Evolutionary conservation across 2,113 vertebrate species (phyloP), one percentile per base, ranked within the genome.

Genomic region (Phalacrocorax pelagicus): DNA sequence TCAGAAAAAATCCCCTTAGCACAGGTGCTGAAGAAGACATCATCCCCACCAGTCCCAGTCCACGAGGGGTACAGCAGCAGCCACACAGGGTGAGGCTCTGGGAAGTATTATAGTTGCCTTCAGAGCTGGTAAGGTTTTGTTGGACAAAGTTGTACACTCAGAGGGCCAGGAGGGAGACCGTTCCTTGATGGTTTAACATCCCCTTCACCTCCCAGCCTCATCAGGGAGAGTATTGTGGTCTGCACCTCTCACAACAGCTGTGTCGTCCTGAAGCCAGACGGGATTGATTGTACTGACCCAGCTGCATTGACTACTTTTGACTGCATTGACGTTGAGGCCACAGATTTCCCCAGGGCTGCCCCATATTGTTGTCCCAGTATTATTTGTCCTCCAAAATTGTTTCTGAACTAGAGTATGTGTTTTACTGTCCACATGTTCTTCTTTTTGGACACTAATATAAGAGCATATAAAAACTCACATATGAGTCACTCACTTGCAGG

Each of bases 91-190:
- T 49, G 3, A 10, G 22, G 34, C 9, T 40, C 38, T 85, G 66
- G 34, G 26, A 84, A 70, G 27, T 0, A 1, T 55, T 75, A 15
- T 1, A 1, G 1, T 29, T 75, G 19, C 11, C 52, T 75, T 77
- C 19, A 24, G 66, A 80, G 27, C 13, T 20, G 40, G 9, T 32
- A 20, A 65, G 19, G 6, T 49, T 85, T 91, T 58, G 3, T 12
- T 69, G 7, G 2, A 57, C 22, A 36, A 38, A 78, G 17, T 1
- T 27, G 4, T 52, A 30, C 4, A 3, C 38, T 74, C n/a, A 42
- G 13, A 10, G 21, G 10, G 11, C 11, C 26, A 79, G 47, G 21
- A 30, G 0, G 19, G 26, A 89, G 38, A 17, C 29, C 52, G 21
- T 59, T 27, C 23, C 20, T 49, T 55, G 21, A 36, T 22, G 11